Percentiles rank a stretch among this genome's conserved stretches.
phyloP scores from a whole-genome alignment of 2,888 invertebrate genomes.

The Scaptomyza parva region DNA sequence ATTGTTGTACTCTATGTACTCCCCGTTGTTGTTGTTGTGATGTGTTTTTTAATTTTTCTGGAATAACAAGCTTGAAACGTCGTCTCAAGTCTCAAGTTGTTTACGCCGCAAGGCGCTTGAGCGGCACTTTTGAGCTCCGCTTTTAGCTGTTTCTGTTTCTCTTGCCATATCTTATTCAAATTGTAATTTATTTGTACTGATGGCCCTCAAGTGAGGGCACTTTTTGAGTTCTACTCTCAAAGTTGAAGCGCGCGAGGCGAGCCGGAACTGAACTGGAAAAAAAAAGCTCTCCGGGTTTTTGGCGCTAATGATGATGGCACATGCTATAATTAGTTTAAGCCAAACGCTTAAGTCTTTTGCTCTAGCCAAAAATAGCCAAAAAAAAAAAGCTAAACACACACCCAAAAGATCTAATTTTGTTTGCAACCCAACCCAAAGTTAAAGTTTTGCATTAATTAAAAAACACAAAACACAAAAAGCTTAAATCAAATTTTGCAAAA shows the following conservation, averaged over 20 bases:
- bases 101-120: slow-evolving; percentile 22
- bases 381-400: background rate
- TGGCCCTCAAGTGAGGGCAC: slow-evolving; percentile 72
- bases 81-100: slow-evolving; percentile 55
- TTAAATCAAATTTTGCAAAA: slow-evolving; percentile 14
- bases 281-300: slow-evolving; percentile 15
- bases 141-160: too few species aligned
- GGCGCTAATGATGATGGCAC: slow-evolving; percentile 61
- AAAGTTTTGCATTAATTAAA: slow-evolving; percentile 34
- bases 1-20: too few species aligned
- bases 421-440: slow-evolving; percentile 9
- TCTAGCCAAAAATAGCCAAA: slow-evolving; percentile 52
- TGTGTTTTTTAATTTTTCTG: background rate
- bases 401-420: background rate
- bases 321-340: slow-evolving; percentile 70
- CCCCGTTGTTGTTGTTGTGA: background rate
- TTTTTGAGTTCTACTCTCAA: slow-evolving; percentile 25
- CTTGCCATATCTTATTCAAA: slow-evolving; percentile 27
- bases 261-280: slow-evolving; percentile 76
- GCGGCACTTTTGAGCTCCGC: slow-evolving; percentile 38
- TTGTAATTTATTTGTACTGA: slow-evolving; percentile 45
- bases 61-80: slow-evolving; percentile 19
- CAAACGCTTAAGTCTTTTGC: slow-evolving; percentile 33
- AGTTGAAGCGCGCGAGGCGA: slow-evolving; percentile 40
- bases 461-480: slow-evolving; percentile 13